A percentile compares a stretch with the other conserved stretches of the same genome.
Evolutionary conservation across 92 coral and sea anemone genomes (phyloP).

Genomic region (Siderastrea radians): DNA sequence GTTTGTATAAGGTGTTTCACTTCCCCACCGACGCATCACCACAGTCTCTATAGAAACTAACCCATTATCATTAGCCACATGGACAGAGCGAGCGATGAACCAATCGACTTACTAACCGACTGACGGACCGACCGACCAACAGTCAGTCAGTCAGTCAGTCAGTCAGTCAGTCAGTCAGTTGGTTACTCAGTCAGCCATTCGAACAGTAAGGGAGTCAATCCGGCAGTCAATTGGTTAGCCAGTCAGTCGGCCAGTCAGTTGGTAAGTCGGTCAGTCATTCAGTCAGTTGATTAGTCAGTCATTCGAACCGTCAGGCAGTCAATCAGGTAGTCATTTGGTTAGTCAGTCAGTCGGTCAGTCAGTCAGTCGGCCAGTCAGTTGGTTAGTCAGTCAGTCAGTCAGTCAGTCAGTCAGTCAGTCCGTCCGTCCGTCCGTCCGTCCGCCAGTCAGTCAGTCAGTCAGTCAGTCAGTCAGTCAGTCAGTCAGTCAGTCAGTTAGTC

Average conservation of each 20-base stretch:
- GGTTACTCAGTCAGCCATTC: not conserved
- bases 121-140: too few species aligned
- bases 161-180: not conserved
- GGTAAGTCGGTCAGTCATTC: too few species aligned
- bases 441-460: too few species aligned
- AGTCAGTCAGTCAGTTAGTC: not conserved
- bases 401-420: not conserved
- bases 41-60: too few species aligned
- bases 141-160: too few species aligned
- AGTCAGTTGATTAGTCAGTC: not conserved
- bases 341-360: not conserved
- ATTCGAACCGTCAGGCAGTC: not conserved
- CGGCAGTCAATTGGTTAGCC: not conserved
- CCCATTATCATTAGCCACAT: too few species aligned
- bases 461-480: not conserved
- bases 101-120: too few species aligned
- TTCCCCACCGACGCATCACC: too few species aligned
- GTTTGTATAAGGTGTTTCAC: too few species aligned
- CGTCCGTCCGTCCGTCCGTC: too few species aligned
- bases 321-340: not conserved
- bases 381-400: not conserved
- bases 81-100: too few species aligned
- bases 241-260: not conserved
- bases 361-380: not conserved
- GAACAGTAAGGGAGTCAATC: not conserved